A percentile compares a stretch with the other conserved stretches of the same genome.
These are phyloP conservation scores for Pyxicephalus adspersus DNA, from an alignment of 2,113 vertebrate species.

Conservation along the genomic window DNA sequence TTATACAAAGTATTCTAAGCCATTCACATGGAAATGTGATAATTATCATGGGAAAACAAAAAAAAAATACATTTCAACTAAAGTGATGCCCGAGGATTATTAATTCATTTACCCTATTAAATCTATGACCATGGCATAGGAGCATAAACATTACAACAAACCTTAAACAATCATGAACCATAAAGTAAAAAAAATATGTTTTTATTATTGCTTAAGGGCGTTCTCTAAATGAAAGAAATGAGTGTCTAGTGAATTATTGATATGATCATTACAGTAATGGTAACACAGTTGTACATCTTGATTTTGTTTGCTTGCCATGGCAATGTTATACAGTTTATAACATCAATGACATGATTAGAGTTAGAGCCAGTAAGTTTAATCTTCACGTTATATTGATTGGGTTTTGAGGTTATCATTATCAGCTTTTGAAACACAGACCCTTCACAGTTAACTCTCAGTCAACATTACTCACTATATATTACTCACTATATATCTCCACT, in stretches of 20 bases:
- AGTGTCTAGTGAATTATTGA: conserved; percentile 71
- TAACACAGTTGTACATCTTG: conserved; percentile 34
- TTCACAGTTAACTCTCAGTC: conserved; percentile 20
- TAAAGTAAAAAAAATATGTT: conserved; percentile 63
- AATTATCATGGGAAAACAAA: too few relatives aligned
- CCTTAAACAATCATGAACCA: conserved; percentile 63
- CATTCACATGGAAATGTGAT: too few relatives aligned
- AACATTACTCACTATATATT: conserved; percentile 21
- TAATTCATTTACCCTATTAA: conserved; percentile 59
- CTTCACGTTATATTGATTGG: neutral
- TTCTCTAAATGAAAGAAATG: conserved; percentile 61
- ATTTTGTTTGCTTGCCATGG: conserved; percentile 53
- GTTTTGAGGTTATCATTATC: conserved; percentile 5
- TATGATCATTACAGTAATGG: conserved; percentile 65
- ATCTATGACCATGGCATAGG: conserved; percentile 67
- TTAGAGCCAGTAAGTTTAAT: neutral
- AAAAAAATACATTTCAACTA: too few relatives aligned
- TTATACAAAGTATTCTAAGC: too few relatives aligned
- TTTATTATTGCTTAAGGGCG: conserved; percentile 60
- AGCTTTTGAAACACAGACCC: neutral
- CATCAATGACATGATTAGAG: neutral
- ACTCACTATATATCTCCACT: conserved; percentile 10
- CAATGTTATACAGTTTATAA: conserved; percentile 27
- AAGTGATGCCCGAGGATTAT: too few relatives aligned
- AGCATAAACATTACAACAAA: conserved; percentile 58